Evolutionary conservation across 2,113 vertebrate species (phyloP), one percentile per base, ranked within the genome.

Genomic region (Boulengerochromis microlepis): DNA sequence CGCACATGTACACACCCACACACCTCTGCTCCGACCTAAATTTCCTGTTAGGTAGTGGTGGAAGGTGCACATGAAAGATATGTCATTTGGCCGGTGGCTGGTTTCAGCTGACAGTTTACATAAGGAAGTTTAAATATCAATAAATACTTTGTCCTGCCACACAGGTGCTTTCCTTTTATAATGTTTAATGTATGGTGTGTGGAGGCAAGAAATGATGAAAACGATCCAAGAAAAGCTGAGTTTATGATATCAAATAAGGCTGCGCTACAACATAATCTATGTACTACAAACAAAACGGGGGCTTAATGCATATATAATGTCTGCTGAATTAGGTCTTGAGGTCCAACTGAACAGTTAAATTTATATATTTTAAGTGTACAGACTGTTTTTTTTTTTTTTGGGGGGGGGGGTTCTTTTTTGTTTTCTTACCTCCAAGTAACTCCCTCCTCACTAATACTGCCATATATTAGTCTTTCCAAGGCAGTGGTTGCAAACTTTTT

Each of bases 1-100:
- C 71, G 19, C 84, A 87, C 87, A 85, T 64, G 38, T 85, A 83
- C 85, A 86, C 87, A 82, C 88, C 64, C 92, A 89, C 91, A 94
- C 93, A 87, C 92, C 83, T 92, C 85, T 26, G 53, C 88, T 84
- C 92, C 91, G 85, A 93, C 90, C 85, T 71, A 91, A 93, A 95
- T 93, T 94, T 95, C 95, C 95, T 95, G 95, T 94, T 89, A 93
- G 90, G 91, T 91, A 82, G 91, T 85, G 64, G 92, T 88, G 86
- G 92, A 91, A 94, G 94, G 92, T 96, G 92, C 84, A 92, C 85
- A 88, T 91, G 92, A 94, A 89, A 89, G 87, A 90, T 94, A 91
- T 94, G 93, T 92, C 94, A 91, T 93, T 93, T 91, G 84, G 86
- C 85, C 26, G 56, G 91, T 87, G 89, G 86, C 91, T 91, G 86